A percentile compares a stretch with the other conserved stretches of the same genome.
Evolutionary conservation across 2,113 vertebrate genomes (phyloP).

Genomic region (Otus sunia): DNA sequence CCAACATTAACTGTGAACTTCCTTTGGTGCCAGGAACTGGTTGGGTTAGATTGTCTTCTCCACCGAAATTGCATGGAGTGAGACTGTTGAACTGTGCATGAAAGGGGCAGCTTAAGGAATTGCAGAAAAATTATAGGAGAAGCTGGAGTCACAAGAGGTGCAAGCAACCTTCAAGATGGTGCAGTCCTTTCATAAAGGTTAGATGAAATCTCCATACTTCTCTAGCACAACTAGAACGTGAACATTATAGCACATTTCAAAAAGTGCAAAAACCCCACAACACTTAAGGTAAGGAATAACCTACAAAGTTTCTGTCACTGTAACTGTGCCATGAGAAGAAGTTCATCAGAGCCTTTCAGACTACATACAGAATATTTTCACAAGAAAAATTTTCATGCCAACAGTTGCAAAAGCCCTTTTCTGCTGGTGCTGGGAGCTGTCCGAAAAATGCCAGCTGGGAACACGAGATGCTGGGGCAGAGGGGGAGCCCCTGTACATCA

Average conservation of each 20-base stretch:
- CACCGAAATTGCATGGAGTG: not conserved
- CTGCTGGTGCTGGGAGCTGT: not conserved
- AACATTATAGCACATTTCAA: not conserved
- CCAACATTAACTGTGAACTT: not conserved
- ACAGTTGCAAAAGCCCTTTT: not conserved
- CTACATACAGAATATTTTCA: not conserved
- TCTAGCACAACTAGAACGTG: not conserved
- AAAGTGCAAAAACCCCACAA: not conserved
- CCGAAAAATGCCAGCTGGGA: accelerated
- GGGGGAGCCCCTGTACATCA: accelerated
- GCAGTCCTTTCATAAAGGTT: not conserved
- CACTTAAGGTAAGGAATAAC: not conserved
- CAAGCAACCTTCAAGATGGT: accelerated
- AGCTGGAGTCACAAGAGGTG: not conserved
- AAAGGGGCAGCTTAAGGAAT: not conserved
- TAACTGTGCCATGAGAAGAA: not conserved
- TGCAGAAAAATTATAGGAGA: not conserved
- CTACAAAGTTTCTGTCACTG: not conserved
- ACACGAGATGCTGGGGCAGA: not conserved
- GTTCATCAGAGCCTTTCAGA: not conserved
- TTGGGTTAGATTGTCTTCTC: not conserved
- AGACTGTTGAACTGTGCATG: not conserved
- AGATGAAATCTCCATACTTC: not conserved
- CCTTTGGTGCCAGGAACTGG: not conserved
- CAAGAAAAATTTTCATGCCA: not conserved